These are phyloP conservation scores for Phacellophora camtschatica DNA, from an alignment of 30 jellyfish, hydroid and myxozoan species.

Conservation along the genomic window DNA sequence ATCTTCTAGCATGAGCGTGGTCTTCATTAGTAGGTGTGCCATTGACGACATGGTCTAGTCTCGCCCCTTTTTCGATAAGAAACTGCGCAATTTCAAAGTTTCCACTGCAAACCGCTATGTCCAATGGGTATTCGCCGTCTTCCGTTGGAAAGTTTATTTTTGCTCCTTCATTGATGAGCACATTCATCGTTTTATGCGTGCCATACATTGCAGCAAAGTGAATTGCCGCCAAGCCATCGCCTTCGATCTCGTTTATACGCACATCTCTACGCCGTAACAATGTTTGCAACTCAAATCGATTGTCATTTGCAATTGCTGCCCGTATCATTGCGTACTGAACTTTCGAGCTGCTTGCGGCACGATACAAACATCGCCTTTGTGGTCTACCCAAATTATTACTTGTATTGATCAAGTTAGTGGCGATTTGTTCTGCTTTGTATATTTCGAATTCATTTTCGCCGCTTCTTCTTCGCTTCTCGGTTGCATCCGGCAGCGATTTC, in stretches of 20 bases:
- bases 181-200: constrained; percentile 42
- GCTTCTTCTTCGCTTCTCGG: constrained; percentile 2
- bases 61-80: constrained; percentile 81
- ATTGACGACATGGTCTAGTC: constrained; percentile 57
- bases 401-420: not conserved
- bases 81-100: constrained; percentile 85
- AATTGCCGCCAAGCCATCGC: constrained; percentile 77
- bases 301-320: constrained; percentile 63
- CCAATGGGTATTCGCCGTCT: constrained; percentile 73
- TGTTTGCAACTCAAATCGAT: constrained; percentile 57
- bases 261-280: constrained; percentile 63
- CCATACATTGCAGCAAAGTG: constrained; percentile 88
- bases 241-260: constrained; percentile 61
- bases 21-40: constrained; percentile 55
- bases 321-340: constrained; percentile 48
- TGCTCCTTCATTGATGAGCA: constrained; percentile 67
- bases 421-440: not conserved
- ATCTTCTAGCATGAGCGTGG: too few species aligned
- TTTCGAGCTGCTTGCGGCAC: constrained; percentile 33
- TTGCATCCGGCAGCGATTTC: constrained; percentile 23
- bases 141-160: constrained; percentile 48
- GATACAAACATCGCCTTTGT: constrained; percentile 5
- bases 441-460: not conserved
- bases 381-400: not conserved
- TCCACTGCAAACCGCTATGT: constrained; percentile 78